Conservation (phyloP, 2,113 vertebrate genomes). For the Eretmochelys imbricata region DNA sequence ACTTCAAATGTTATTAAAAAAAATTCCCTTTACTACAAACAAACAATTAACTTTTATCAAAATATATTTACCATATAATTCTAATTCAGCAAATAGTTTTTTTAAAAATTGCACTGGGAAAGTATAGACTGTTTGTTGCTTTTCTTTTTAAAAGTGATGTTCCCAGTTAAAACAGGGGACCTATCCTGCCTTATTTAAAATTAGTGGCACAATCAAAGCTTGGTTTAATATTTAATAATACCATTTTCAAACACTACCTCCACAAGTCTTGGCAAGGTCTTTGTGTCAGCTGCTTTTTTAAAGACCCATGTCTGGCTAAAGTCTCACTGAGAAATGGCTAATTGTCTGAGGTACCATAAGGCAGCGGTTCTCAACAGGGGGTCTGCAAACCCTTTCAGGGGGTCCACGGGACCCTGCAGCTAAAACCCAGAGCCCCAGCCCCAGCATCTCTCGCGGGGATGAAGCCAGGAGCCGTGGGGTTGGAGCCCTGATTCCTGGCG, state of each 20-base stretch:
- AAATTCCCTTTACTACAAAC: neutral
- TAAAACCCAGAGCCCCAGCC: no score
- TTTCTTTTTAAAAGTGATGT: neutral
- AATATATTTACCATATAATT: neutral
- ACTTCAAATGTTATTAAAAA: neutral
- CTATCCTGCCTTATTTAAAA: neutral
- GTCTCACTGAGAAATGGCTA: neutral
- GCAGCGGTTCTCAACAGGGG: no score
- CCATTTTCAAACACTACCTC: neutral
- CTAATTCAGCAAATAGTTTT: neutral
- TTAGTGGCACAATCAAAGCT: neutral
- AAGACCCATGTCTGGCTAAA: neutral
- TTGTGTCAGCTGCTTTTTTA: neutral
- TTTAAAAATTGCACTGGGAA: neutral
- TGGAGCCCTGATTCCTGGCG: no score
- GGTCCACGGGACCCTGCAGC: no score
- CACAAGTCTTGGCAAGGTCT: neutral
- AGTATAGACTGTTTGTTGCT: neutral
- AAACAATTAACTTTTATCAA: neutral
- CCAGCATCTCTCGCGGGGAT: no score
- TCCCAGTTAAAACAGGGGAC: accelerated
- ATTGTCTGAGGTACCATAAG: neutral
- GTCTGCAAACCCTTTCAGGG: no score
- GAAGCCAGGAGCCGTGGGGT: no score
- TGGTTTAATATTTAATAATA: neutral